phyloP scores from a whole-genome alignment of 2,797 vertebrate genomes.

The Catostomus latipinnis region DNA sequence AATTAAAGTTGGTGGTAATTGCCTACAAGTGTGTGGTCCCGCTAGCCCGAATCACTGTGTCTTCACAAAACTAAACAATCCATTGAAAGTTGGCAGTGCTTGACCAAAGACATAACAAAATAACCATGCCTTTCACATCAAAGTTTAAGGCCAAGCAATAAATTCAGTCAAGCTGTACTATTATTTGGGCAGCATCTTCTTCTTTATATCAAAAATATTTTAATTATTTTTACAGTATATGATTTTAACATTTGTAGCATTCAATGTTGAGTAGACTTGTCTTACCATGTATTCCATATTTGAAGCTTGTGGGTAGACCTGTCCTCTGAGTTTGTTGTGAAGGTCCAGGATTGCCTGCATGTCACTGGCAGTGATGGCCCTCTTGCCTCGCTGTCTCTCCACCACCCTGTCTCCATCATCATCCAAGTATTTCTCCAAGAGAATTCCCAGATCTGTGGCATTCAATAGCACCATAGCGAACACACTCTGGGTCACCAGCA shows the following conservation, averaged over 20 bases:
- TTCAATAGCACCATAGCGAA: slow-evolving; percentile 86
- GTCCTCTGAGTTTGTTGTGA: slow-evolving; percentile 95
- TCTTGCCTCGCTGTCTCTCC: slow-evolving; percentile 91
- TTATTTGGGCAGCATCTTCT: neutral
- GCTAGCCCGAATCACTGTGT: slow-evolving; percentile 4
- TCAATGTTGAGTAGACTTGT: neutral
- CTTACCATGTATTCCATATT: slow-evolving; percentile 99
- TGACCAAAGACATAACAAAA: slow-evolving; percentile 20
- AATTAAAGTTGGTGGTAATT: too few relatives aligned
- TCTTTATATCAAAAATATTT: slow-evolving; percentile 2
- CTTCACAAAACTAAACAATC: slow-evolving; percentile 22
- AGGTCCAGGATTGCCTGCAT: slow-evolving; percentile 94
- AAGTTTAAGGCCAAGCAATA: slow-evolving; percentile 17
- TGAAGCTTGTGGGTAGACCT: slow-evolving; percentile 92
- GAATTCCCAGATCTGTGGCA: slow-evolving; percentile 84
- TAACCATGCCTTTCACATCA: slow-evolving; percentile 5
- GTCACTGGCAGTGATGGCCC: slow-evolving; percentile 92
- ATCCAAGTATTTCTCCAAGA: slow-evolving; percentile 93
- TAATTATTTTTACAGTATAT: neutral
- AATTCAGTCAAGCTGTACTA: neutral
- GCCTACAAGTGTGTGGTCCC: neutral
- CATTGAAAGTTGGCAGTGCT: slow-evolving; percentile 20
- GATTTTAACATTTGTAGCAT: neutral
- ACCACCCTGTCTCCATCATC: slow-evolving; percentile 89
- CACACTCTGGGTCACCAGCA: slow-evolving; percentile 82